A percentile compares a stretch with the other conserved stretches of the same genome.
phyloP scores from a whole-genome alignment of 2,113 vertebrate species.

The Abramis brama region DNA sequence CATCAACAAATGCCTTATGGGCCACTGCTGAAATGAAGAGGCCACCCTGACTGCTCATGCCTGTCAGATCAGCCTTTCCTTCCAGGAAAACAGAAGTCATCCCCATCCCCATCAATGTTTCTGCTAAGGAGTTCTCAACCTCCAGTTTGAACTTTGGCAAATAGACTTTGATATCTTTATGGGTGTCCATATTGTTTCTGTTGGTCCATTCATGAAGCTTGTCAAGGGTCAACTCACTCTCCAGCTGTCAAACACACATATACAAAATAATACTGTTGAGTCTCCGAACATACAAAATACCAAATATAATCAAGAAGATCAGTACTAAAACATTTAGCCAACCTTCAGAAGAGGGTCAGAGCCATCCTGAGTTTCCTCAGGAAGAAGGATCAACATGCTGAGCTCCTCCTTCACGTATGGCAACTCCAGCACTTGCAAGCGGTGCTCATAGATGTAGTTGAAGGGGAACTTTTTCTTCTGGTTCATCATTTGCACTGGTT shows the following conservation, averaged over 20 bases:
- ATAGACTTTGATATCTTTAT: slow-evolving; percentile 72
- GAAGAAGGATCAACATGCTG: slow-evolving; percentile 91
- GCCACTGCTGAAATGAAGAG: slow-evolving; percentile 85
- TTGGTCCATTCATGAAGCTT: slow-evolving; percentile 86
- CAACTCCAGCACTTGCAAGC: slow-evolving; percentile 82
- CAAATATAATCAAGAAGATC: neutral
- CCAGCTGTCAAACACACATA: slow-evolving; percentile 76
- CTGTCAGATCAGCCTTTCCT: slow-evolving; percentile 81
- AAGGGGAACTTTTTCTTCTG: slow-evolving; percentile 79
- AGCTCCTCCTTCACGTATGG: slow-evolving; percentile 81
- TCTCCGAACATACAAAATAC: neutral
- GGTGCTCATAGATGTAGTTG: slow-evolving; percentile 76
- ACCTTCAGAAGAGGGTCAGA: slow-evolving; percentile 83
- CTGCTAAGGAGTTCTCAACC: slow-evolving; percentile 79
- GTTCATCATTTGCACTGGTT: slow-evolving; percentile 89
- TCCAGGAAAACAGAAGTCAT: slow-evolving; percentile 81
- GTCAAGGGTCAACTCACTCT: slow-evolving; percentile 80
- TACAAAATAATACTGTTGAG: neutral
- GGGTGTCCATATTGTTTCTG: slow-evolving; percentile 70
- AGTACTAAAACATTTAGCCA: neutral
- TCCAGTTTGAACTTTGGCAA: slow-evolving; percentile 91
- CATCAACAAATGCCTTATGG: slow-evolving; percentile 91
- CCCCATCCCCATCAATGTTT: slow-evolving; percentile 78
- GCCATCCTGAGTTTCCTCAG: slow-evolving; percentile 75
- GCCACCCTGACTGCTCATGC: slow-evolving; percentile 79